phyloP scores from a whole-genome alignment of 2,888 invertebrate species.

The Oxycera nigricornis region DNA sequence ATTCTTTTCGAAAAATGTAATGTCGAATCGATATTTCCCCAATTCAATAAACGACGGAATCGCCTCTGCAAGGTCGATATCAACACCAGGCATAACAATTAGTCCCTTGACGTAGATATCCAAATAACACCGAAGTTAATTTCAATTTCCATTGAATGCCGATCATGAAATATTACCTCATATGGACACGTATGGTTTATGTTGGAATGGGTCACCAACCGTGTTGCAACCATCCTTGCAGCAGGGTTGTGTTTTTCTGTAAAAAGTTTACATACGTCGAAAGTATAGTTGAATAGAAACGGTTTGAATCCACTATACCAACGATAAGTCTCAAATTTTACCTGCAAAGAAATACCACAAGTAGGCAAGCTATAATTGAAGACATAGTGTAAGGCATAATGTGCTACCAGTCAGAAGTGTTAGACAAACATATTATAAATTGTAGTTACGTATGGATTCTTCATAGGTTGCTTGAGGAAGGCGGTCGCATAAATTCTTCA shows the following conservation, averaged over 20 bases:
- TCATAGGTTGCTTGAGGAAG: too few species aligned
- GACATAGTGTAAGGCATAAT: neutral
- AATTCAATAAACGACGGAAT: too few species aligned
- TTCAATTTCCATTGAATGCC: too few species aligned
- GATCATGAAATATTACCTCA: neutral
- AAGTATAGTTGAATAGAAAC: neutral
- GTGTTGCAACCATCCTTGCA: neutral
- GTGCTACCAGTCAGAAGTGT: neutral
- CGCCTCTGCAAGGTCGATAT: too few species aligned
- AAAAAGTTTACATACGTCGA: neutral
- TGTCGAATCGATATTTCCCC: too few species aligned
- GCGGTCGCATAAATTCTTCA: too few species aligned
- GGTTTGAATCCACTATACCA: neutral
- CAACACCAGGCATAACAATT: too few species aligned
- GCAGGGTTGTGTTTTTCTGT: neutral
- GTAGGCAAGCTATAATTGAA: neutral
- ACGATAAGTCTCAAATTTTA: neutral
- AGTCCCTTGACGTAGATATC: too few species aligned
- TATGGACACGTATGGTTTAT: neutral
- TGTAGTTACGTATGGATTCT: too few species aligned
- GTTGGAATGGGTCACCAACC: neutral
- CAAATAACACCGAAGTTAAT: too few species aligned
- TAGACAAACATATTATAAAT: neutral
- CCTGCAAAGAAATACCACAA: neutral
- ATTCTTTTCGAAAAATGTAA: too few species aligned